A percentile compares a stretch with the other conserved stretches of the same genome.
phyloP scores from a whole-genome alignment of 2,888 invertebrate species.

The Tetrapedia diversipes region DNA sequence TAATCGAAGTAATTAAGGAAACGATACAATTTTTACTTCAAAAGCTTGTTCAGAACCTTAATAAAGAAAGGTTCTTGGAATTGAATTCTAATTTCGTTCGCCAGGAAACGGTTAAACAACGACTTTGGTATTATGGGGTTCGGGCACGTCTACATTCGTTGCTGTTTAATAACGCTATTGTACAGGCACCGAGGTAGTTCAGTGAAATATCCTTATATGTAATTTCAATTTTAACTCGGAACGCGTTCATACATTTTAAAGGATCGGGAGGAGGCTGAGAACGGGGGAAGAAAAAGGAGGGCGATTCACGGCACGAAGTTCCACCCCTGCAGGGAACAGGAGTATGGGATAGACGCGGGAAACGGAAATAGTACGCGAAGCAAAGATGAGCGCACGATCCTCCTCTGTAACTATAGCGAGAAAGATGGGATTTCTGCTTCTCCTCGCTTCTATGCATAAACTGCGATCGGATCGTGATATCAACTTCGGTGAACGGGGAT shows the following conservation, averaged over 20 bases:
- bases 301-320: conserved; percentile 1
- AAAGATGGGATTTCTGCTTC: conserved; percentile 58
- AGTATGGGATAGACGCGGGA: not conserved
- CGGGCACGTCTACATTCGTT: too few relatives aligned
- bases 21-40: too few relatives aligned
- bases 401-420: conserved; percentile 35
- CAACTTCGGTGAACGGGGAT: conserved; percentile 24
- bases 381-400: conserved; percentile 28
- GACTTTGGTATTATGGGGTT: too few relatives aligned
- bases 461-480: conserved; percentile 48
- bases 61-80: too few relatives aligned
- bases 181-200: not conserved
- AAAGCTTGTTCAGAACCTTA: too few relatives aligned
- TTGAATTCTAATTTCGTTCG: too few relatives aligned
- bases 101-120: too few relatives aligned
- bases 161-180: not conserved
- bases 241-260: conserved; percentile 20
- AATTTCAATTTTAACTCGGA: conserved; percentile 6
- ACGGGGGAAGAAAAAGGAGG: not conserved
- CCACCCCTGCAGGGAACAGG: not conserved
- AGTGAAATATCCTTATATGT: not conserved
- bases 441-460: conserved; percentile 67
- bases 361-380: conserved; percentile 43
- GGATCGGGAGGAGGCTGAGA: not conserved
- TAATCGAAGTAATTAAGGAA: too few relatives aligned